Evolutionary conservation across 2,888 invertebrate species (phyloP), one percentile per base, ranked within the genome.

Genomic region (Clostera curtula): DNA sequence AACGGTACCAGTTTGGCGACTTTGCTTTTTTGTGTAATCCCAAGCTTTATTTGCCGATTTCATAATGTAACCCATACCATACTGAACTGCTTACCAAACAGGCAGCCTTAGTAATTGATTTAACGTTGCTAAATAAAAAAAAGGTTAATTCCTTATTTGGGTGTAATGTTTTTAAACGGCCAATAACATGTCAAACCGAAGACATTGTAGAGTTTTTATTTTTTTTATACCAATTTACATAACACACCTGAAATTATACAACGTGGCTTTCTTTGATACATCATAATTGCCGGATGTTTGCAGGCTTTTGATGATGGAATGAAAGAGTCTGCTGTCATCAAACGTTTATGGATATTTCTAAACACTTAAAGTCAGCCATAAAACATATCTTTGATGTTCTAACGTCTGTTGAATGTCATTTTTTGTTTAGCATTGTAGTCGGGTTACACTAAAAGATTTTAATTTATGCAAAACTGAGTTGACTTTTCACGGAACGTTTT

Each of bases 1-100:
- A 69, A 56, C 63, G 63, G 60, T 60, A 76, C 82, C 72, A 62
- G 80, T 77, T 57, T 41, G 50, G 53, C 60, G 43, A 66, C 69
- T 75, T 76, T 77, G 63, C 68, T 64, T 72, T 79, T 55, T 77
- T 75, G 55, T 62, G 36, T 45, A 47, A n/a, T n/a, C n/a, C n/a
- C n/a, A 34, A 35, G 43, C 40, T 44, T 52, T 62, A 51, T 57
- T 46, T 63, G 55, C 57, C 39, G 46, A 57, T 74, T 73, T 66
- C 58, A 51, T 67, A 70, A 72, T 46, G 9, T 46, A 45, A 42
- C 29, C 43, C 41, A 33, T 36, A 31, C 31, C 32, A 36, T 36
- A 34, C 35, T 29, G 35, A 27, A 29, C 30, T 33, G 22, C 14
- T 8, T 11, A 34, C 29, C 21, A 30, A 21, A 31, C 37, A 42